Base-by-base conservation (phyloP, 1,140 invertebrate genomes). In the Drosophila persimilis region DNA sequence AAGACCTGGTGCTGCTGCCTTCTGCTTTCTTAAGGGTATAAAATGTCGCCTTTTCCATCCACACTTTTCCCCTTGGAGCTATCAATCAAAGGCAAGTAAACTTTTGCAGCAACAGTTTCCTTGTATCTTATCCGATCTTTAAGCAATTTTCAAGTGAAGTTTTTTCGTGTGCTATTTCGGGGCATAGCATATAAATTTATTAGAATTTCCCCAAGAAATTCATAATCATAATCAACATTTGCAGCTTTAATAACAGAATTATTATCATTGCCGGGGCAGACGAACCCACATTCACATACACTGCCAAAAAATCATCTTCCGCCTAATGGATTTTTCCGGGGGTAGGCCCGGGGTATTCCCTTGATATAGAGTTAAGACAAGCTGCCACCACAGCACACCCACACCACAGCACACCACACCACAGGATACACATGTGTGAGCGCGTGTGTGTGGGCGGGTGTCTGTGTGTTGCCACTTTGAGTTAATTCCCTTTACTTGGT, bases 401-500 rank as follows among this genome's bases (percentile, higher is more conserved):
- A 26, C 24, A 26, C 3, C 24, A 26, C 24, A 26, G 13, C 41
- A 43, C 29, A 46, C 11, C 24, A 26, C 24, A 26, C 3, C 24
- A 26, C 24, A 26, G 13, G 26, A 43, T 54, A 59, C 66, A 52
- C 41, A 47, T 78, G 69, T 58, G 4, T 26, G 24, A 5, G 24
- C 24, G 75, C 6, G 44, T 58, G 46, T 41, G 31, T 45, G 56
- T 48, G 45, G 6, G 55, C 17, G 66, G 45, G 41, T 58, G 46
- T 43, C 15, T 51, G 45, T 50, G 45, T 31, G 39, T 58, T 57
- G 72, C 60, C 72, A 80, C 71, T 80, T 80, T 75, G 48, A 80
- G 77, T 80, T 80, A 80, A 80, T 80, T 80, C 72, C 77, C 77
- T 63, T 80, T 76, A 71, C 72, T 80, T 80, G 77, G 60, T 81